phyloP scores from a whole-genome alignment of 2,113 vertebrate genomes.

The Brienomyrus brachyistius region DNA sequence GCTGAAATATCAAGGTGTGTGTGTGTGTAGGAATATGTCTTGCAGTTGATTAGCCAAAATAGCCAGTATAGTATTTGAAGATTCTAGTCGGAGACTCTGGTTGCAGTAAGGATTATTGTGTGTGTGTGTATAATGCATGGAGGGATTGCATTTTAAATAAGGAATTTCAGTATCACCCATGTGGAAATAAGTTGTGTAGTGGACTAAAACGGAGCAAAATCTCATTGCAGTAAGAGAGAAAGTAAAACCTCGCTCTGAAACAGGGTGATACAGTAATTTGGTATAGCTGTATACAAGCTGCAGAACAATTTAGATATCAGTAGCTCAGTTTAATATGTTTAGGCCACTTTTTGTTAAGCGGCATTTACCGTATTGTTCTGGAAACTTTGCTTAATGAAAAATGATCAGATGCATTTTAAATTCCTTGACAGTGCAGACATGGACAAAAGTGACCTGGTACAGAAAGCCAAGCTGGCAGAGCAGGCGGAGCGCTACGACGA shows the following conservation, averaged over 20 bases:
- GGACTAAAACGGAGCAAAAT: neutral
- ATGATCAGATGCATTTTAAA: neutral
- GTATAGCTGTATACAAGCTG: neutral
- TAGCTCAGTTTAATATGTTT: neutral
- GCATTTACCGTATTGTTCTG: neutral
- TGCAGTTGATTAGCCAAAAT: neutral
- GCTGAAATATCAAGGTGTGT: neutral
- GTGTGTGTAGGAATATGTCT: neutral
- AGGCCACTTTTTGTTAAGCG: neutral
- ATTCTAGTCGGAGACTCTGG: neutral
- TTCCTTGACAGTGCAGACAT: constrained; percentile 68
- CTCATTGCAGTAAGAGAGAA: neutral
- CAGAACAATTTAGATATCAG: neutral
- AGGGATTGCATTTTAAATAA: neutral
- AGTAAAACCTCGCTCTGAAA: neutral
- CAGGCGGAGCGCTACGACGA: constrained; percentile 98
- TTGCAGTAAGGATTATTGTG: neutral
- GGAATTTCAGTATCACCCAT: neutral
- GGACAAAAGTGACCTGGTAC: constrained; percentile 96
- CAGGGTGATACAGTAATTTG: neutral
- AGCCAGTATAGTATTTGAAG: neutral
- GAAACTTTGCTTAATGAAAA: neutral
- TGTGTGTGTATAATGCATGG: neutral
- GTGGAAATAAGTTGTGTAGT: neutral
- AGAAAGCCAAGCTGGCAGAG: constrained; percentile 95